Percentiles rank a stretch among this genome's conserved stretches.
phyloP scores from a whole-genome alignment of 2,888 invertebrate species.

The Caenorhabditis japonica region DNA sequence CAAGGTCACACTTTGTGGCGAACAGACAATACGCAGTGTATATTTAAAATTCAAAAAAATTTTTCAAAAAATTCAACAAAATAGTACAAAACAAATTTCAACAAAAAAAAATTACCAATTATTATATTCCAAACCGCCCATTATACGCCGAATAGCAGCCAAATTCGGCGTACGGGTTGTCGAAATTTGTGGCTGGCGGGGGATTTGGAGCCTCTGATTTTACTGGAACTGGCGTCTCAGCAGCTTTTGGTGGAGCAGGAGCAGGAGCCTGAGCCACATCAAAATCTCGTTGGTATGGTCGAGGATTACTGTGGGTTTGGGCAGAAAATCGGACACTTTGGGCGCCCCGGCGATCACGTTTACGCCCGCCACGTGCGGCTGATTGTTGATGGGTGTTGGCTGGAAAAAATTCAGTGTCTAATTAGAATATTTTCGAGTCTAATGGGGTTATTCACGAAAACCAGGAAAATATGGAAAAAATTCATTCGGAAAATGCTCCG shows the following conservation, averaged over 20 bases:
- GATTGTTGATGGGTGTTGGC: background rate
- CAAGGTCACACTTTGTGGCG: too few relatives aligned
- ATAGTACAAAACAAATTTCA: slow-evolving; percentile 1
- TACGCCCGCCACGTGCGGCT: too few relatives aligned
- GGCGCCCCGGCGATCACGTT: slow-evolving; percentile 29
- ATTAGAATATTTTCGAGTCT: too few relatives aligned
- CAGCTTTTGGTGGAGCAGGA: slow-evolving; percentile 4
- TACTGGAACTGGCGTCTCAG: background rate
- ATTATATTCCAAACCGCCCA: slow-evolving; percentile 41
- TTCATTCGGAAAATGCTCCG: too few relatives aligned
- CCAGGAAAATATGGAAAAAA: too few relatives aligned
- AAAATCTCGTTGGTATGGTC: slow-evolving; percentile 23
- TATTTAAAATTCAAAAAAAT: too few relatives aligned
- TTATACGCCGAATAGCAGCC: slow-evolving; percentile 26
- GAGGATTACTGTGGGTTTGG: background rate
- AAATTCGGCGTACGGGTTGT: slow-evolving; percentile 53
- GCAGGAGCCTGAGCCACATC: background rate
- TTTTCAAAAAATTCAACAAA: slow-evolving; percentile 8
- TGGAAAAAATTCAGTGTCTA: background rate
- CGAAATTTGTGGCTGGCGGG: slow-evolving; percentile 1
- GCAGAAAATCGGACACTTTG: slow-evolving; percentile 27
- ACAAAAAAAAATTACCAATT: background rate
- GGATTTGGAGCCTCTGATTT: background rate
- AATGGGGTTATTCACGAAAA: too few relatives aligned
- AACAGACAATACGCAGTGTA: too few relatives aligned